Percentiles rank a stretch among this genome's conserved stretches.
Evolutionary conservation across 2,113 vertebrate species (phyloP).

Genomic region (Calidris pugnax): DNA sequence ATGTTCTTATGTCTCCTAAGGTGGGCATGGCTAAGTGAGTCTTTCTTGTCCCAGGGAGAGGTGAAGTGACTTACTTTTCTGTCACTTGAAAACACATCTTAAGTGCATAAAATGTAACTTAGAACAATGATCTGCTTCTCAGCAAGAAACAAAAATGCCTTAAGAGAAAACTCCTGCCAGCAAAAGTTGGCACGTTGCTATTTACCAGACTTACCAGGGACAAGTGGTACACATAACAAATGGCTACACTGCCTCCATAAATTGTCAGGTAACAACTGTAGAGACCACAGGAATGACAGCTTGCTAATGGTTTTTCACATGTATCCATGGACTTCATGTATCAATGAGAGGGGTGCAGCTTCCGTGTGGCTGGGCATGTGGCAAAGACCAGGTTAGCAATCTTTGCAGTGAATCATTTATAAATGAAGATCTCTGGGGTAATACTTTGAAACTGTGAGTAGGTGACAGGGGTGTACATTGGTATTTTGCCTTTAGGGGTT

Average conservation of each 20-base stretch:
- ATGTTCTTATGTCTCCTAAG: not conserved
- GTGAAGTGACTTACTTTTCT: not conserved
- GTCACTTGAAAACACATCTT: not conserved
- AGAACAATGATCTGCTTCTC: not conserved
- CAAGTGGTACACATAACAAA: not conserved
- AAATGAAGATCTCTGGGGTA: not conserved
- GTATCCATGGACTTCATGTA: not conserved
- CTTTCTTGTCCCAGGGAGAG: not conserved
- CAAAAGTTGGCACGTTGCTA: not conserved
- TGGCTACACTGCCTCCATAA: not conserved
- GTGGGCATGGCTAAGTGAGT: not conserved
- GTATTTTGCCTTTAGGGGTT: not conserved
- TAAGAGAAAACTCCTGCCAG: not conserved
- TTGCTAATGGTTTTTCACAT: not conserved
- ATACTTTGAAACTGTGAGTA: not conserved
- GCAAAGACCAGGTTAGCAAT: not conserved
- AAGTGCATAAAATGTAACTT: not conserved
- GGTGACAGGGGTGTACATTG: not conserved
- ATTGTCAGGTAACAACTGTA: not conserved
- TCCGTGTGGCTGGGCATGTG: too few relatives aligned
- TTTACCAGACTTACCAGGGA: not conserved
- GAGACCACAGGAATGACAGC: not conserved
- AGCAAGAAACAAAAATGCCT: not conserved
- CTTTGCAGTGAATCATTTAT: rapidly evolving
- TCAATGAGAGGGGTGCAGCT: not conserved